A percentile compares a stretch with the other conserved stretches of the same genome.
Conservation (phyloP, 2,797 vertebrate genomes). For the Babyrousa celebensis region DNA sequence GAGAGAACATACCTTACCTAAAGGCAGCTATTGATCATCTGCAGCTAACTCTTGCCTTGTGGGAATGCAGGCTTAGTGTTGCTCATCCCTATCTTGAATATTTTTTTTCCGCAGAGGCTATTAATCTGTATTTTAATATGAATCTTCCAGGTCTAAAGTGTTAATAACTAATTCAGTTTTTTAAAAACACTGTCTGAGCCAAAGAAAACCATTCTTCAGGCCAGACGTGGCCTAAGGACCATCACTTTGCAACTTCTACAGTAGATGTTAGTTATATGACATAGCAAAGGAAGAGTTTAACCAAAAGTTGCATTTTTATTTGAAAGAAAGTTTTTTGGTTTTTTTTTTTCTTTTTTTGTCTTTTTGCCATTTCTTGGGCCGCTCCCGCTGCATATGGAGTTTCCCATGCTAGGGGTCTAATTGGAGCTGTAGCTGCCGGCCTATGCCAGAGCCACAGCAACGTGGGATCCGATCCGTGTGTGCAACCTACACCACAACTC, state of each 20-base stretch:
- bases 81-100: background rate
- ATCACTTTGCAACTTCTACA: background rate
- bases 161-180: background rate
- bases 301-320: background rate
- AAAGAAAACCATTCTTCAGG: background rate
- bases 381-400: too few species aligned
- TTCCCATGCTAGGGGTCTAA: too few species aligned
- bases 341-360: too few species aligned
- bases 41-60: background rate
- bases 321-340: slow-evolving; percentile 29
- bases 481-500: too few species aligned
- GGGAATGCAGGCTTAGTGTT: background rate
- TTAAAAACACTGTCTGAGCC: background rate
- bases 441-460: too few species aligned
- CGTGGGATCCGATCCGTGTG: too few species aligned
- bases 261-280: background rate
- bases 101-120: background rate
- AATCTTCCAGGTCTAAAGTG: slow-evolving; percentile 20
- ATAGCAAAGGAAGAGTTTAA: background rate
- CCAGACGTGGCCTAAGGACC: background rate
- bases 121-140: slow-evolving; percentile 35
- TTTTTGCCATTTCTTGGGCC: too few species aligned
- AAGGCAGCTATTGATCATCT: background rate
- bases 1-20: background rate
- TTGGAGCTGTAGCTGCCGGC: too few species aligned